Conservation (phyloP, 2,797 vertebrate genomes). For the Eidolon dupreanum region DNA sequence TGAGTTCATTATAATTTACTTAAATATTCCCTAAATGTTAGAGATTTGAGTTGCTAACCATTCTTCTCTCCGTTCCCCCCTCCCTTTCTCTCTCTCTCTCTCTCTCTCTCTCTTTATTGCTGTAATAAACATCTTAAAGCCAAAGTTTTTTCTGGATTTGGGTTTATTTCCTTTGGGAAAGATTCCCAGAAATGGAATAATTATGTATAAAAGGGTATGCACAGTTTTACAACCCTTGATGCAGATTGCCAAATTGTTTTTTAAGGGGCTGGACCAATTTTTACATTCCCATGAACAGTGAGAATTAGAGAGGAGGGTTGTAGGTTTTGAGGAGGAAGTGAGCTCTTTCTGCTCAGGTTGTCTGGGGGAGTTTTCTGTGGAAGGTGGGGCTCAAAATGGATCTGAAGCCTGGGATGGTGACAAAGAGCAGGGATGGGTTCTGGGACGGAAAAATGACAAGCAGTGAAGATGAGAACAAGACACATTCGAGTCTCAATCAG, state of each 20-base stretch:
- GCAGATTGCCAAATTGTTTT: neutral
- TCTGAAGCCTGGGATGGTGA: neutral
- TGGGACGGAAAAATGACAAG: neutral
- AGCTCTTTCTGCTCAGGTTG: neutral
- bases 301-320: neutral
- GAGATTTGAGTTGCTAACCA: neutral
- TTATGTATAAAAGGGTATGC: conserved; percentile 32
- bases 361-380: neutral
- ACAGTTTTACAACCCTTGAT: conserved; percentile 40
- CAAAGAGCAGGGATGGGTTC: neutral
- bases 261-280: neutral
- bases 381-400: neutral
- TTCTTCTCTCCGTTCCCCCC: no score
- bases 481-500: accelerated
- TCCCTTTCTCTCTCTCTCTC: neutral
- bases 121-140: conserved; percentile 46
- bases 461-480: neutral
- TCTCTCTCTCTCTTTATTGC: conserved; percentile 34
- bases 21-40: conserved; percentile 14
- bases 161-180: conserved; percentile 69
- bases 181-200: conserved; percentile 61
- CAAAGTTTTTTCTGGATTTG: conserved; percentile 59
- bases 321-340: neutral
- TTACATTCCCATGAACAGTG: neutral
- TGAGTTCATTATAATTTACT: conserved; percentile 10